These are phyloP conservation scores for Macrochelys suwanniensis DNA, from an alignment of 2,797 vertebrate species.

Conservation along the genomic window DNA sequence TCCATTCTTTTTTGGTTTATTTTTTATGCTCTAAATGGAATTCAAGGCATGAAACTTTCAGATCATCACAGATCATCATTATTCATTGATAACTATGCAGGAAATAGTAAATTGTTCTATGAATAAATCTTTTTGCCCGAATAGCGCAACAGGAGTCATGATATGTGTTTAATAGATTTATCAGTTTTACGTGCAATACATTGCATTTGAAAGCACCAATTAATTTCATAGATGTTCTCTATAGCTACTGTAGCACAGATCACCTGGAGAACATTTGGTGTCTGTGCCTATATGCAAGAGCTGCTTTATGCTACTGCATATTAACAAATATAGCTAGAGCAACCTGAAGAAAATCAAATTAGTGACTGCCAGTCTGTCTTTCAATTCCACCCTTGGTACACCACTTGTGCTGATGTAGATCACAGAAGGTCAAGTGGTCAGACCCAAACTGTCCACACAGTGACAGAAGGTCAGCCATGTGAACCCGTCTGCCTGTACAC, in stretches of 20 bases:
- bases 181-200: constrained; percentile 73
- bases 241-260: neutral
- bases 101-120: neutral
- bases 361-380: neutral
- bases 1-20: neutral
- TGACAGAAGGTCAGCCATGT: constrained; percentile 25
- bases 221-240: constrained; percentile 60
- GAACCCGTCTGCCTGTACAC: neutral
- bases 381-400: neutral
- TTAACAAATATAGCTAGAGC: neutral
- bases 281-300: neutral
- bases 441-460: neutral
- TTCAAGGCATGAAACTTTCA: constrained; percentile 51
- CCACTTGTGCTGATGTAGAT: neutral
- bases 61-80: constrained; percentile 34
- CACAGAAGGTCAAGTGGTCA: neutral
- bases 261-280: rapidly evolving
- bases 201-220: constrained; percentile 71
- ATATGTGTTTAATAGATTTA: constrained; percentile 68
- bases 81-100: neutral
- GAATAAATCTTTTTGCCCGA: constrained; percentile 66
- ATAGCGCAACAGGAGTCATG: constrained; percentile 41
- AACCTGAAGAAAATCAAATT: neutral
- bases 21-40: constrained; percentile 61
- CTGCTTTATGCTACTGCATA: neutral